Conservation (phyloP, 2,888 invertebrate species). For the Trisateles emortualis region DNA sequence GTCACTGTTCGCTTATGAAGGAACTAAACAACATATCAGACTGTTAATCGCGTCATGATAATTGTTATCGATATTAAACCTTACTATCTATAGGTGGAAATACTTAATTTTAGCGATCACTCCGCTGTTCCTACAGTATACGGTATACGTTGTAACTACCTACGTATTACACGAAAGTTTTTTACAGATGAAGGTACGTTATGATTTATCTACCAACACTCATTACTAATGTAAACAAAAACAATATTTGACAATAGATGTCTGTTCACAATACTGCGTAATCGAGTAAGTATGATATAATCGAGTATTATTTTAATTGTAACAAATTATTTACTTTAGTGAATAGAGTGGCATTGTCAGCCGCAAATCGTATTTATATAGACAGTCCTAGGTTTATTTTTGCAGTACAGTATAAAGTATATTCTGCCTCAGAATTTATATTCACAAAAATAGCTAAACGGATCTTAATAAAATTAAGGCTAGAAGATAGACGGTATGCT, state of each 20-base stretch:
- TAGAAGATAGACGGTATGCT: too few species aligned
- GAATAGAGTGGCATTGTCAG: too few species aligned
- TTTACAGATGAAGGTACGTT: background rate
- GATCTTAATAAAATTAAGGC: too few species aligned
- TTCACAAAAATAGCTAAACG: too few species aligned
- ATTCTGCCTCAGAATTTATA: too few species aligned
- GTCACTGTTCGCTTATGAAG: constrained; percentile 59
- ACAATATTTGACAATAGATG: background rate
- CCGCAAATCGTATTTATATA: too few species aligned
- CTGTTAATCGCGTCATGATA: constrained; percentile 73
- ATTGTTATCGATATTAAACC: constrained; percentile 76
- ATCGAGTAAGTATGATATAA: too few species aligned
- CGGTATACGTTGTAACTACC: background rate
- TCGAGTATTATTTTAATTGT: too few species aligned
- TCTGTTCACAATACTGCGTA: background rate
- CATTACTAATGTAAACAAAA: background rate
- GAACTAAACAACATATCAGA: constrained; percentile 60
- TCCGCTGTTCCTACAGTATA: background rate
- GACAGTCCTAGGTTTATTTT: too few species aligned
- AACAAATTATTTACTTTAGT: too few species aligned
- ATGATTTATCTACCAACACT: background rate
- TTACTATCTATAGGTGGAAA: constrained; percentile 54
- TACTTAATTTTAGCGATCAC: constrained; percentile 33
- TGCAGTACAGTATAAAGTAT: too few species aligned
- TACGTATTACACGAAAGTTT: background rate